These are phyloP conservation scores for Cactoblastis cactorum DNA, from an alignment of 2,888 invertebrate species.

Conservation along the genomic window DNA sequence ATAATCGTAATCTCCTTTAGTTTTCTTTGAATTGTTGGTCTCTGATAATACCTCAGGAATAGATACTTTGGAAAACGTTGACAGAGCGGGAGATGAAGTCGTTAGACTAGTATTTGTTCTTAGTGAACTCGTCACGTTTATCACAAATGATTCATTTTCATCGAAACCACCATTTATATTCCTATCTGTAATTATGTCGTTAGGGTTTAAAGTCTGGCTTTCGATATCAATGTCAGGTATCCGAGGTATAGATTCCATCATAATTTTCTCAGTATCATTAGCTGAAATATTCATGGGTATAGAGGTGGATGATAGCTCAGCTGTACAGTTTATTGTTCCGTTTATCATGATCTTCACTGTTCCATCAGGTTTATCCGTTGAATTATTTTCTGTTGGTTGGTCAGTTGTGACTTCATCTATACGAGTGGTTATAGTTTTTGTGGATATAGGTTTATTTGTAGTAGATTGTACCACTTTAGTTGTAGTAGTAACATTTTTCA, in stretches of 20 bases:
- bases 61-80: slow-evolving; percentile 44
- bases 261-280: slow-evolving; percentile 44
- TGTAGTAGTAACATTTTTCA: slow-evolving; percentile 25
- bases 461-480: slow-evolving; percentile 14
- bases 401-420: slow-evolving; percentile 25
- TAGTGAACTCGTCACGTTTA: slow-evolving; percentile 78
- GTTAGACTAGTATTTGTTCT: slow-evolving; percentile 59
- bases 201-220: slow-evolving; percentile 52
- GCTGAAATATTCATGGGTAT: slow-evolving; percentile 45
- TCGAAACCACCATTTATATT: slow-evolving; percentile 51
- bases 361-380: slow-evolving; percentile 56
- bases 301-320: slow-evolving; percentile 64
- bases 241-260: slow-evolving; percentile 42
- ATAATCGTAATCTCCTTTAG: slow-evolving; percentile 82
- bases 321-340: slow-evolving; percentile 69
- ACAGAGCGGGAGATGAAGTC: slow-evolving; percentile 31
- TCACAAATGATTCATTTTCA: slow-evolving; percentile 75
- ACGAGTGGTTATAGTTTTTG: slow-evolving; percentile 23
- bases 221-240: slow-evolving; percentile 51
- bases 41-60: slow-evolving; percentile 50
- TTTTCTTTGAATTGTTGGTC: slow-evolving; percentile 75
- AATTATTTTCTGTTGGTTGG: slow-evolving; percentile 26
- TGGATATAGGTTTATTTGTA: slow-evolving; percentile 24
- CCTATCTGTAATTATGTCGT: slow-evolving; percentile 65
- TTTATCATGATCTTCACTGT: slow-evolving; percentile 62